These are phyloP conservation scores for Dexiosoma caninum DNA, from an alignment of 2,888 invertebrate genomes.

Conservation along the genomic window DNA sequence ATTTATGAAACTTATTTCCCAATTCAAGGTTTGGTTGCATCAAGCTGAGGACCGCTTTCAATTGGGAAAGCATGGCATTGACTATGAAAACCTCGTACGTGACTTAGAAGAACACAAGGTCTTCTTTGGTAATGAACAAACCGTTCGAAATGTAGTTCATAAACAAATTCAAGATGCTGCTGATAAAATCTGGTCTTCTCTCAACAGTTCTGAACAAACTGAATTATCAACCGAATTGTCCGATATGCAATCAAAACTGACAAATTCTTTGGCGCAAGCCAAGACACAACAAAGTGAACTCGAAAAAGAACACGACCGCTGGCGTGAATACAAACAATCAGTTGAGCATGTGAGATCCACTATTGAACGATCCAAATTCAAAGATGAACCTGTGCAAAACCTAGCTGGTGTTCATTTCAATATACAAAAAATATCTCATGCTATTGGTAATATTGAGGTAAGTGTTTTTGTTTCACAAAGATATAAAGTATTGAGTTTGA, in stretches of 20 bases:
- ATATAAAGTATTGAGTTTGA: no score
- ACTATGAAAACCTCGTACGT: slow-evolving; percentile 89
- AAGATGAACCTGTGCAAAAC: slow-evolving; percentile 88
- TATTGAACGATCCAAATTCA: slow-evolving; percentile 85
- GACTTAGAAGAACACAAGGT: slow-evolving; percentile 92
- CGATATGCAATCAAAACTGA: slow-evolving; percentile 87
- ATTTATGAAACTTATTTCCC: slow-evolving; percentile 86
- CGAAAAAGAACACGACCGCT: slow-evolving; percentile 89
- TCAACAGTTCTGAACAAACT: slow-evolving; percentile 88
- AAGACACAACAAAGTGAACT: slow-evolving; percentile 88
- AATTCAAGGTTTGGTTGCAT: slow-evolving; percentile 89
- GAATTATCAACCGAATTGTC: slow-evolving; percentile 89
- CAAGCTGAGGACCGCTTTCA: slow-evolving; percentile 88
- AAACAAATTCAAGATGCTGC: slow-evolving; percentile 90
- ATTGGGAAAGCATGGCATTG: slow-evolving; percentile 89
- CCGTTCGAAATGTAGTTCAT: slow-evolving; percentile 88
- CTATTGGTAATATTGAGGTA: slow-evolving; percentile 85
- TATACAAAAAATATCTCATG: slow-evolving; percentile 89
- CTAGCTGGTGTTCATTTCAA: slow-evolving; percentile 90
- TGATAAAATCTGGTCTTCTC: slow-evolving; percentile 92
- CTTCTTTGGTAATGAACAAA: slow-evolving; percentile 88
- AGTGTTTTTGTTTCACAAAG: slow-evolving; percentile 71
- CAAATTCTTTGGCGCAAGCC: slow-evolving; percentile 90
- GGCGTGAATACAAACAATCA: slow-evolving; percentile 89
- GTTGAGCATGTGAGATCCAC: slow-evolving; percentile 87